These are phyloP conservation scores for Mellilla xanthometata DNA, from an alignment of 2,888 invertebrate genomes.

Conservation along the genomic window DNA sequence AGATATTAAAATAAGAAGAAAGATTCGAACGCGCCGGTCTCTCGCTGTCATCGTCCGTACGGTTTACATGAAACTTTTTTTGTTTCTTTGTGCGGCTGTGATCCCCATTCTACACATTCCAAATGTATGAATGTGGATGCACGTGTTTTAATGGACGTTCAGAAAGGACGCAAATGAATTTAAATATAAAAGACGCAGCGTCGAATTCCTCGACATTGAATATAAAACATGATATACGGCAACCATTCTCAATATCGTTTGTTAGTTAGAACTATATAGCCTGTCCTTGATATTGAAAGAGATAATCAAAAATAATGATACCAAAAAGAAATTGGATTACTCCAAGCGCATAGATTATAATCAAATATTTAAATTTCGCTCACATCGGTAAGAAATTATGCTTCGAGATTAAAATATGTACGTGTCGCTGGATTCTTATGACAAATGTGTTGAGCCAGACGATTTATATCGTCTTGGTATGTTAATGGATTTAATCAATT, in stretches of 20 bases:
- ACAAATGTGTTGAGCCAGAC: conserved; percentile 54
- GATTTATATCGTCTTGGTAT: conserved; percentile 58
- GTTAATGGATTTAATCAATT: conserved; percentile 64
- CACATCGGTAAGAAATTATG: conserved; percentile 33
- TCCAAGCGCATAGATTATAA: conserved; percentile 58
- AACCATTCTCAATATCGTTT: conserved; percentile 3
- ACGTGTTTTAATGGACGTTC: conserved; percentile 47
- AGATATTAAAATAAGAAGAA: conserved; percentile 28
- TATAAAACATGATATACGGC: conserved; percentile 22
- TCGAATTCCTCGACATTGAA: conserved; percentile 18
- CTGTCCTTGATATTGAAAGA: conserved; percentile 12
- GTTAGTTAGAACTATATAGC: conserved; percentile 6
- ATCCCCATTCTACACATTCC: conserved; percentile 61
- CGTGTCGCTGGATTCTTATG: conserved; percentile 46
- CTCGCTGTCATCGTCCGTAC: conserved; percentile 28
- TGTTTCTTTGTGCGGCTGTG: conserved; percentile 47
- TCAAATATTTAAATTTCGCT: conserved; percentile 71
- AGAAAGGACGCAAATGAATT: conserved; percentile 28
- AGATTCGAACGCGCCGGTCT: conserved; percentile 22
- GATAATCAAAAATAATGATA: conserved; percentile 26
- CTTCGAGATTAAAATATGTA: conserved; percentile 32
- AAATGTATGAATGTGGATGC: conserved; percentile 54
- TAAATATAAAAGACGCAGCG: conserved; percentile 27
- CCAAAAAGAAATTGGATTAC: conserved; percentile 38
- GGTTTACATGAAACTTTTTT: conserved; percentile 26